Evolutionary conservation across 2,888 invertebrate species (phyloP).

Genomic region (Eurytoma californica): DNA sequence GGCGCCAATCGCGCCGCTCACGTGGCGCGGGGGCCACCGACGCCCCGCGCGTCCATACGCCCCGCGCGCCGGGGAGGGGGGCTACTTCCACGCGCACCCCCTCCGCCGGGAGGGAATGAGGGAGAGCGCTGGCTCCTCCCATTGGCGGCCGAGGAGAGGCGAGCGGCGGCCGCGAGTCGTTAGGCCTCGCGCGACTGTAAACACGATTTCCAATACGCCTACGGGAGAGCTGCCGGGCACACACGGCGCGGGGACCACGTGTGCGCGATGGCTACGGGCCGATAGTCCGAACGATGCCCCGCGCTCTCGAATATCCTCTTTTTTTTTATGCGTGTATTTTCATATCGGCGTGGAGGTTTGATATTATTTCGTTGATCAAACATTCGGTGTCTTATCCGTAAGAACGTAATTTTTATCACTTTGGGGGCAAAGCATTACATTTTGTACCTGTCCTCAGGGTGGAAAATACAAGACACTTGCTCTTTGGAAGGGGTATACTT

Average conservation of each 20-base stretch:
- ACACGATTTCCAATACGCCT: conserved; percentile 55
- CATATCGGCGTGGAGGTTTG: no score
- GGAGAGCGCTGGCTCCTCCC: conserved; percentile 51
- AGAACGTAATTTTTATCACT: no score
- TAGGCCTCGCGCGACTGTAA: conserved; percentile 46
- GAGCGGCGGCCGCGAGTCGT: conserved; percentile 35
- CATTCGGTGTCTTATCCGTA: no score
- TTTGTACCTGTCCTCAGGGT: no score
- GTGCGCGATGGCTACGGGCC: conserved; percentile 4
- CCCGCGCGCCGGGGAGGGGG: conserved; percentile 2
- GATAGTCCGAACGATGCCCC: no score
- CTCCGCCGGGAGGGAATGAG: background rate
- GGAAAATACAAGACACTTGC: no score
- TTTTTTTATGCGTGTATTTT: no score
- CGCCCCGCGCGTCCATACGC: conserved; percentile 36
- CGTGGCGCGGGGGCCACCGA: conserved; percentile 13
- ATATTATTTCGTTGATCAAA: no score
- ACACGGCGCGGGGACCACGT: background rate
- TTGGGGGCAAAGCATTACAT: no score
- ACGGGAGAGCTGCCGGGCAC: conserved; percentile 20
- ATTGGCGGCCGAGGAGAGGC: conserved; percentile 32
- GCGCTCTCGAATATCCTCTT: no score
- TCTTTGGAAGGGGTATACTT: no score
- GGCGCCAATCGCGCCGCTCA: background rate
- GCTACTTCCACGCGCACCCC: background rate